Percentiles rank a stretch among this genome's conserved stretches.
Evolutionary conservation across 2,888 invertebrate species (phyloP).

Genomic region (Orthosia cruda): DNA sequence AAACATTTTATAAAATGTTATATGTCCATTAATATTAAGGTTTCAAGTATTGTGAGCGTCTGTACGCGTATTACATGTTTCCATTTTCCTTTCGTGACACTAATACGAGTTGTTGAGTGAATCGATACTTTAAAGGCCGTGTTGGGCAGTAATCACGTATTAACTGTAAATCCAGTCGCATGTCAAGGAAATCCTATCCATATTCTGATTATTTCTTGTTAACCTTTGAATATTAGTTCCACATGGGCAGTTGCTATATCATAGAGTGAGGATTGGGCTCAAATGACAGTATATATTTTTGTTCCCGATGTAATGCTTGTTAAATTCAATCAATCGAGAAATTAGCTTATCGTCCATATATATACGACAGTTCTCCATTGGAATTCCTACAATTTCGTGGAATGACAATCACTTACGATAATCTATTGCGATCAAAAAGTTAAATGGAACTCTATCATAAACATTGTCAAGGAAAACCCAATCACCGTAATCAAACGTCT

Average conservation of each 20-base stretch:
- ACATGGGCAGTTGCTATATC: background rate
- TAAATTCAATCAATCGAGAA: conserved; percentile 8
- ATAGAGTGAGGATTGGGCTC: background rate
- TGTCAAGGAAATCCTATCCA: conserved; percentile 44
- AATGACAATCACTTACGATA: conserved; percentile 28
- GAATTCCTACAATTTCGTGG: conserved; percentile 26
- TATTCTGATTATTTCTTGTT: conserved; percentile 7
- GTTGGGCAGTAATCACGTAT: conserved; percentile 58
- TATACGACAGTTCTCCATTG: conserved; percentile 37
- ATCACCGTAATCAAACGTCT: conserved; percentile 10
- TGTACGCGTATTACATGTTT: conserved; percentile 28
- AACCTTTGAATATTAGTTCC: conserved; percentile 7
- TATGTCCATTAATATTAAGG: conserved; percentile 3
- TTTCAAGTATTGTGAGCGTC: conserved; percentile 18
- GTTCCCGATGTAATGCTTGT: background rate
- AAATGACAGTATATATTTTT: background rate
- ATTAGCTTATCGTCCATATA: conserved; percentile 39
- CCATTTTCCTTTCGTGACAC: conserved; percentile 56
- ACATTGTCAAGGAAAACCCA: conserved; percentile 19
- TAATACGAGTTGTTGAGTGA: conserved; percentile 42
- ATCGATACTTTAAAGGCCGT: conserved; percentile 60
- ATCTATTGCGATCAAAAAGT: conserved; percentile 31
- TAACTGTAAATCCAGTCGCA: conserved; percentile 54
- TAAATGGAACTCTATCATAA: conserved; percentile 27
- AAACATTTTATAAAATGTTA: conserved; percentile 11